Base-by-base conservation (phyloP, 1,140 invertebrate species). In the Dreissena polymorpha region DNA sequence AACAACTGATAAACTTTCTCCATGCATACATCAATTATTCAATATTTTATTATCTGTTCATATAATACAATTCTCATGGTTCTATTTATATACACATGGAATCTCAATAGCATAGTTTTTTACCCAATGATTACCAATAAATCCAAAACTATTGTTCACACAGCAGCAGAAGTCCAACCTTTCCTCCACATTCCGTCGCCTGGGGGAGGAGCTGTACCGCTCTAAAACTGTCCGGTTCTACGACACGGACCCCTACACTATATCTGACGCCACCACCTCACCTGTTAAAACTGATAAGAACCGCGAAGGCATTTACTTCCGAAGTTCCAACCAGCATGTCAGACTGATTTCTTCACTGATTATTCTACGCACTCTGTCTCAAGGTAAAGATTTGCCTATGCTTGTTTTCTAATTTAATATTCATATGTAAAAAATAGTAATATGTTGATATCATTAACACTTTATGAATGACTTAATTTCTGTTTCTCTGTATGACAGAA, bases 131-230 rank as follows among this genome's bases (percentile, higher is more conserved):
- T 5, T 8, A 39, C 2, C 2, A 5, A 39, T 39, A 39, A 39
- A 39, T 39, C 8, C 2, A 2, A 8, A 39, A 6, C 21, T 60
- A 60, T 60, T 18, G 2, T 12, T 60, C 21, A n/a, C 57, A 60
- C 57, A 60, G 57, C 73, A 39, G 51, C 74, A 92, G 91, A 92
- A 92, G 88, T 85, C 88, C 12, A 90, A 88, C 74, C 81, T 93
- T 27, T 88, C 89, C 7, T 91, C 91, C 7, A 93, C 91, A 29
- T 83, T 91, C 27, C 83, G 92, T 51, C 80, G 92, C 70, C 84
- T 93, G n/a, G 91, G 92, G 25, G 92, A 93, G 84, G 92, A 93
- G 72, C 80, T 93, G 23, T 93, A 91, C 82, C 86, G 90, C 21
- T 84, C 91, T 16, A 88, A 86, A 63, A 87, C 83, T 5, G 80